Conservation (phyloP, 30 jellyfish, hydroid and myxozoan genomes). For the Aurelia sp. region DNA sequence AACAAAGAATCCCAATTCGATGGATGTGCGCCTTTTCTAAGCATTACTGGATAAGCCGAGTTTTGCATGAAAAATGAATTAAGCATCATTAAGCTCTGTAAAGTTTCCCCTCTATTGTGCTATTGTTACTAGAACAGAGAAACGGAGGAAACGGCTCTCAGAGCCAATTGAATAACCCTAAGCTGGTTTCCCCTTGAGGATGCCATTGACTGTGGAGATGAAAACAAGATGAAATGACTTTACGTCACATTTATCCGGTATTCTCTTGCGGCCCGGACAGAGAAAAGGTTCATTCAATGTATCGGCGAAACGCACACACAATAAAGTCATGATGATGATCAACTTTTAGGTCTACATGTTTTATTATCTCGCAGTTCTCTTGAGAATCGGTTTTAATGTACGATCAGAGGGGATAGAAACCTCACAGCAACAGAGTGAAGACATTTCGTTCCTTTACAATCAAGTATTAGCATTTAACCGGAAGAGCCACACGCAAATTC, state of each 20-base stretch:
- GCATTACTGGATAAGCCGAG: conserved; percentile 74
- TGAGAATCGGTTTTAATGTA: conserved; percentile 2
- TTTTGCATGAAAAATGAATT: conserved; percentile 73
- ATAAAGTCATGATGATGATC: background rate
- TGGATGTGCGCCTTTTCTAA: conserved; percentile 56
- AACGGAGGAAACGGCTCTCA: conserved; percentile 84
- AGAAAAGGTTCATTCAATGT: conserved; percentile 11
- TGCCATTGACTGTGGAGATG: conserved; percentile 69
- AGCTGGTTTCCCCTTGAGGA: conserved; percentile 79
- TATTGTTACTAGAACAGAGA: conserved; percentile 53
- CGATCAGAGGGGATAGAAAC: conserved; percentile 3
- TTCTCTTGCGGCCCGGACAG: conserved; percentile 50
- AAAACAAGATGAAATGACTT: conserved; percentile 65
- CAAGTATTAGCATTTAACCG: conserved; percentile 64
- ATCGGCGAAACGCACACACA: conserved; percentile 22
- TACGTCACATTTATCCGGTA: conserved; percentile 73
- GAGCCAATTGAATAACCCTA: conserved; percentile 75
- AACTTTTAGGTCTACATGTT: background rate
- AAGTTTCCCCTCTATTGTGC: conserved; percentile 83
- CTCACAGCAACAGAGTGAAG: background rate
- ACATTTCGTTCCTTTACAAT: conserved; percentile 1
- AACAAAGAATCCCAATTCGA: conserved; percentile 69
- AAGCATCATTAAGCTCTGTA: conserved; percentile 71
- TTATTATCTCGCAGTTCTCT: conserved; percentile 7
- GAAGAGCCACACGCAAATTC: conserved; percentile 90